phyloP scores from a whole-genome alignment of 37 sponge, comb jelly and placozoan species.

The Aphrocallistes beatrix region DNA sequence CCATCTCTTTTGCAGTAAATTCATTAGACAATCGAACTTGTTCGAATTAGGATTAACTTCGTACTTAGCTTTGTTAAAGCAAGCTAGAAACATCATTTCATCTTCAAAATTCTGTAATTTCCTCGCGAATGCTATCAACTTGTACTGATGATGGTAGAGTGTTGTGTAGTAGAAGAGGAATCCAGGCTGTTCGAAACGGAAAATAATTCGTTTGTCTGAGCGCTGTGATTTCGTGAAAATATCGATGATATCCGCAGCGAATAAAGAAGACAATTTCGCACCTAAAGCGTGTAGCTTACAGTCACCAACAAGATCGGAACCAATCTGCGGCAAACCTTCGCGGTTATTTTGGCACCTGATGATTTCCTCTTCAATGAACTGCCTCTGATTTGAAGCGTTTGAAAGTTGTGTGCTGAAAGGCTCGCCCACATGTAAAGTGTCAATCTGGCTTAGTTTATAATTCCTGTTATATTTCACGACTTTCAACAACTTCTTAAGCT shows the following conservation, averaged over 20 bases:
- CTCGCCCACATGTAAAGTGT: background rate
- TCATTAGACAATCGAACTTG: background rate
- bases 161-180: background rate
- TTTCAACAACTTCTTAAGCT: background rate
- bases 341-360: background rate
- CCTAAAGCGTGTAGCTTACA: conserved; percentile 12
- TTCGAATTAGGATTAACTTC: background rate
- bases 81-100: background rate
- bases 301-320: background rate
- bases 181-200: background rate
- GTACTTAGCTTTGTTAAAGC: conserved; percentile 1
- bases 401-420: background rate
- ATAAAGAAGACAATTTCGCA: background rate
- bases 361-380: background rate
- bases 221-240: background rate
- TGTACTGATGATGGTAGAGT: conserved; percentile 11
- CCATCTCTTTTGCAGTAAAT: background rate
- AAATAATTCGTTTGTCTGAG: background rate
- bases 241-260: background rate
- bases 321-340: background rate
- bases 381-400: background rate
- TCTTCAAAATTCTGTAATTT: background rate
- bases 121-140: background rate
- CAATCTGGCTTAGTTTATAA: too few relatives aligned
- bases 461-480: background rate